A percentile compares a stretch with the other conserved stretches of the same genome.
Evolutionary conservation across 2,113 vertebrate species (phyloP).

Genomic region (Platichthys stellatus): DNA sequence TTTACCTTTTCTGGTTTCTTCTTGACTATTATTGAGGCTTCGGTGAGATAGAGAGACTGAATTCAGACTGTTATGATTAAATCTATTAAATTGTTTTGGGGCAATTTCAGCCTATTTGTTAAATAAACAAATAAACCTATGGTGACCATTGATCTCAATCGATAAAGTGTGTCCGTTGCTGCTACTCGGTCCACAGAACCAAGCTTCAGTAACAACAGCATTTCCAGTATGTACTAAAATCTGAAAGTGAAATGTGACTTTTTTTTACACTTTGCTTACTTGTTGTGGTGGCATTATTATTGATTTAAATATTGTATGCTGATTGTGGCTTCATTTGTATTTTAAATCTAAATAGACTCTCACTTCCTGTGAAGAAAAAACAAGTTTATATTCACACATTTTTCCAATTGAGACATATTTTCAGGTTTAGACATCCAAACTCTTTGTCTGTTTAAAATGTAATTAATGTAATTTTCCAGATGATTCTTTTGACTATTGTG

Average conservation of each 20-base stretch:
- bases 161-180: too few species aligned
- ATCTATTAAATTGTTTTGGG: not conserved
- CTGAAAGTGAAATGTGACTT: not conserved
- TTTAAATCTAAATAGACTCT: too few species aligned
- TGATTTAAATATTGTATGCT: too few species aligned
- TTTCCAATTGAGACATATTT: not conserved
- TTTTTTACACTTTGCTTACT: not conserved
- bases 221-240: not conserved
- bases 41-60: not conserved
- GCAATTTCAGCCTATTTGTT: not conserved
- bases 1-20: not conserved
- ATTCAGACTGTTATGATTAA: not conserved
- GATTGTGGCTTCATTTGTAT: too few species aligned
- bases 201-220: not conserved
- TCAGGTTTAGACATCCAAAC: too few species aligned
- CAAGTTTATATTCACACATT: not conserved
- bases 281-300: too few species aligned
- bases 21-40: not conserved
- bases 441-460: too few species aligned
- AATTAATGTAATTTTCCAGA: not conserved
- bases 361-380: too few species aligned
- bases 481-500: constrained; percentile 9
- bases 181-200: not conserved
- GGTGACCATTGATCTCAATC: too few species aligned
- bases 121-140: too few species aligned